Evolutionary conservation across 2,888 invertebrate species (phyloP), one percentile per base, ranked within the genome.

Genomic region (Beris morrisii): DNA sequence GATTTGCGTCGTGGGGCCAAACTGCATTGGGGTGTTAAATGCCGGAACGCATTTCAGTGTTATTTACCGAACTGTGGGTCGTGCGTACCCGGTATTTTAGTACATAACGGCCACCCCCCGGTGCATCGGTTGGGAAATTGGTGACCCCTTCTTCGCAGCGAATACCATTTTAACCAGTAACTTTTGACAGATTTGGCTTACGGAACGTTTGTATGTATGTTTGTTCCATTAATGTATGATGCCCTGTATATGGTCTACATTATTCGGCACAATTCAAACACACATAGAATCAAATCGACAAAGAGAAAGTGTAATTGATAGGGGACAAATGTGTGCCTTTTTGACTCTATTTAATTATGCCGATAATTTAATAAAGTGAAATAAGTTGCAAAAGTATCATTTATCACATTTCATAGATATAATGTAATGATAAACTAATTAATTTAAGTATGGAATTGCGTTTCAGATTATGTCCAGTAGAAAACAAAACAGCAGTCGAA

Each of bases 31-130:
- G 58, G 58, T 58, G 65, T 57, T 65, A 65, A 65, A 65, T 58
- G 58, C 58, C 65, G 65, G 65, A 65, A 65, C 65, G 57, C 44
- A 44, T 52, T 52, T 11, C 53, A 65, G 58, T 52, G 52, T 58
- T 48, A 56, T 28, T 52, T 22, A 57, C 52, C 50, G 53, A 57
- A 57, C 58, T 65, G 55, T 44, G 58, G 30, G 31, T 28, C 44
- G 38, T 9, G 31, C 28, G 43, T 63, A 22, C 22, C 22, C 22
- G 22, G 22, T 3, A 22, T 22, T 22, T 22, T 22, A 22, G 3
- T 22, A 22, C 46, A n/a, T n/a, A 50, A 58, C 30, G 46, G 45
- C 11, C 12, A 32, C 50, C 22, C 59, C 59, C 61, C 43, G 50
- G 52, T 61, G 61, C 52, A 61, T 61, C 50, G 31, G n/a, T n/a